Conservation (phyloP, 2,888 invertebrate genomes). For the Mythimna impura region DNA sequence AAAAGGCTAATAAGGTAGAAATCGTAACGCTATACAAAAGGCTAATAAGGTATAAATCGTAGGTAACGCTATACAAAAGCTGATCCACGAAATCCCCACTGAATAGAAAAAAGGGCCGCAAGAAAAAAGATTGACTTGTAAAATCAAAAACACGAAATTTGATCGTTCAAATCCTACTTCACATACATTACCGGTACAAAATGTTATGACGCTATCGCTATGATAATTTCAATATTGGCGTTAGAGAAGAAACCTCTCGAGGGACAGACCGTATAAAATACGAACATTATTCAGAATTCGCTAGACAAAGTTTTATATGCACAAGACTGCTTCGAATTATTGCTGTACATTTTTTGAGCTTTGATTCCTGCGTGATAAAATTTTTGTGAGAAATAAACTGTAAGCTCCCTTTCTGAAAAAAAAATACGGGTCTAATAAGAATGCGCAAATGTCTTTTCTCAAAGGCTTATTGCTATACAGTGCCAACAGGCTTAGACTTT, state of each 20-base stretch:
- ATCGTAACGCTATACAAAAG: neutral
- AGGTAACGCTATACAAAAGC: conserved; percentile 23
- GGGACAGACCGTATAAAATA: conserved; percentile 39
- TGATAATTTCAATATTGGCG: conserved; percentile 55
- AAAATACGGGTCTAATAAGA: neutral
- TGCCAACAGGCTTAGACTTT: neutral
- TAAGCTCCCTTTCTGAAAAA: neutral
- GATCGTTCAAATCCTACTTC: conserved; percentile 24
- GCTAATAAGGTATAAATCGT: conserved; percentile 39
- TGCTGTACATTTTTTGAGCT: conserved; percentile 10
- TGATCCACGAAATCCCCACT: conserved; percentile 20
- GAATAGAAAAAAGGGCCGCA: conserved; percentile 2
- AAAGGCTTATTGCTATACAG: neutral
- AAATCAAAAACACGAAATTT: conserved; percentile 30
- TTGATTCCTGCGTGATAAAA: conserved; percentile 10
- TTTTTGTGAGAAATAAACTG: neutral
- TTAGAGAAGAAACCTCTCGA: conserved; percentile 34
- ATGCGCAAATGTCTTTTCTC: neutral
- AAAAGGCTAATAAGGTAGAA: conserved; percentile 36
- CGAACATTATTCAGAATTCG: conserved; percentile 43
- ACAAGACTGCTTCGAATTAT: conserved; percentile 28
- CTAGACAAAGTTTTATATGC: conserved; percentile 30
- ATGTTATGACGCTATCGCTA: conserved; percentile 45
- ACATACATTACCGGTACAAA: conserved; percentile 40
- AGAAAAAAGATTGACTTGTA: conserved; percentile 17